Evolutionary conservation across 2,797 vertebrate species (phyloP), one percentile per base, ranked within the genome.

Genomic region (Anniella stebbinsi): DNA sequence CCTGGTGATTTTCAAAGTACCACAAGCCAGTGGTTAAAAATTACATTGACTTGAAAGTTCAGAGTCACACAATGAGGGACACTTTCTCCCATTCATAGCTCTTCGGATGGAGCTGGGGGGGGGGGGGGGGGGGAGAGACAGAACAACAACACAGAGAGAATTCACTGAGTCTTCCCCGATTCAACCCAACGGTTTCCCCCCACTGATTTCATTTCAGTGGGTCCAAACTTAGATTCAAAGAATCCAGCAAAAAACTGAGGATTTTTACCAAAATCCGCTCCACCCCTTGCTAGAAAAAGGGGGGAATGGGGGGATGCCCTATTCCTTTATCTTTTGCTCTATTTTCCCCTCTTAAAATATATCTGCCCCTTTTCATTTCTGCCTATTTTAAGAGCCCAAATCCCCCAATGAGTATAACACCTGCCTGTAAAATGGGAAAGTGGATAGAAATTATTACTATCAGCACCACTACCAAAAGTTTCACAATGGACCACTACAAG

Each of bases 1-100:
- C 97, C 96, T 96, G 97, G 98, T 97, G 97, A 97, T 98, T 97
- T 97, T 98, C 97, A 98, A 98, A 98, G 98, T 97, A 97, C 97
- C 97, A 97, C 98, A 98, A 98, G 98, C 97, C 97, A 98, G 98
- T 97, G 97, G 97, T 97, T 98, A 97, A 97, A 97, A 98, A 97
- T 97, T 96, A 97, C 97, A 97, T 97, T 97, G 97, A 98, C 97
- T 98, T 97, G 97, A 96, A 98, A 98, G 97, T 97, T 97, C 96
- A 97, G 96, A 97, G 96, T 93, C 93, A 95, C 96, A 97, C 97
- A 97, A 97, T 96, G 95, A 96, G 96, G 97, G 93, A 96, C 96
- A 95, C 97, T 97, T 96, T 97, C 96, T 23, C 96, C 97, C 96
- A 97, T 97, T 97, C 97, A 97, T 93, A 92, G 96, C 95, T 96